Conservation (phyloP, 2,888 invertebrate genomes). For the Macrosoma leucophasiata region DNA sequence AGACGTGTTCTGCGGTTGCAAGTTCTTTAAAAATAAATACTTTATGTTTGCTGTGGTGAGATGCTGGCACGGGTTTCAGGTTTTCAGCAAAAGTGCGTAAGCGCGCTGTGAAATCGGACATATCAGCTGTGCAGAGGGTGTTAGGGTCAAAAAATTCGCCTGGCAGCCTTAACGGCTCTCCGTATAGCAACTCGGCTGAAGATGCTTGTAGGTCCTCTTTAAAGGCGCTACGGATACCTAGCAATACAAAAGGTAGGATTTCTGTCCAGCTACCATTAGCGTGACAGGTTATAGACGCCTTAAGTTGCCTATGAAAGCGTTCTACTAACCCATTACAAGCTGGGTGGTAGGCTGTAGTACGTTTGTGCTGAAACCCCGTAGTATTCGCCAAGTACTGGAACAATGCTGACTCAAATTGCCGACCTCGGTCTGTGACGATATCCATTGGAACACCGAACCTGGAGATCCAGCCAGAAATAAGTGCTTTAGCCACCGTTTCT, state of each 20-base stretch:
- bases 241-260: constrained; percentile 20
- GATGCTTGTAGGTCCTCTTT: constrained; percentile 25
- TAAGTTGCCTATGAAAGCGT: constrained; percentile 22
- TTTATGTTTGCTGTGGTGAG: constrained; percentile 19
- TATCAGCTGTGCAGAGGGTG: constrained; percentile 6
- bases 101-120: constrained; percentile 14
- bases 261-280: constrained; percentile 18
- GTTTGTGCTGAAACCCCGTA: background rate
- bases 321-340: constrained; percentile 27
- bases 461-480: constrained; percentile 40
- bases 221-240: constrained; percentile 19
- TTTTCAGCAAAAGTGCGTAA: constrained; percentile 1
- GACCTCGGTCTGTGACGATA: constrained; percentile 13
- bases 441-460: constrained; percentile 39
- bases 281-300: constrained; percentile 15
- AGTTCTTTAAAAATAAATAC: constrained; percentile 29
- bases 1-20: constrained; percentile 4
- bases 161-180: too few species aligned
- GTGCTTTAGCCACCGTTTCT: constrained; percentile 33
- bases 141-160: too few species aligned
- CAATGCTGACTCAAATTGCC: constrained; percentile 30
- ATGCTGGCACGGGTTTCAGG: constrained; percentile 13
- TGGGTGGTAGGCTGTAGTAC: constrained; percentile 31
- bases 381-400: constrained; percentile 21
- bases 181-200: constrained; percentile 25